Base-by-base conservation (phyloP, 2,797 vertebrate species). In the Amphiprion clarkii region DNA sequence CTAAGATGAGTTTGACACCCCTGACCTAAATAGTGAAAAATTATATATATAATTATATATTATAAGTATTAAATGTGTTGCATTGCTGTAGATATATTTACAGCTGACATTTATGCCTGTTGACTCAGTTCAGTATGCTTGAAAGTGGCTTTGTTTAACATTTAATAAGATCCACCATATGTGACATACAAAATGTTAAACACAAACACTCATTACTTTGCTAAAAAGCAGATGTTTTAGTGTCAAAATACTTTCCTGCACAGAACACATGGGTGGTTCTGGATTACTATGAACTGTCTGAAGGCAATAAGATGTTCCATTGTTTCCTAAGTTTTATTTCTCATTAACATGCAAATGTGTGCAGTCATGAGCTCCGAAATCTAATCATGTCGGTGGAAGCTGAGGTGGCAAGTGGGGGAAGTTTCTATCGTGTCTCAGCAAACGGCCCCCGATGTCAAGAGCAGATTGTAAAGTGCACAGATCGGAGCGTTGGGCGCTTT, bases 331-430 rank as follows among this genome's bases (percentile, higher is more conserved):
- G 8, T 66, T 67, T 73, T 53, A 53, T 59, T 72, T 76, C 55
- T 82, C 57, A 77, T 87, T 69, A 79, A 52, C 36, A 82, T 84
- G 67, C 44, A 69, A 85, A 87, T 76, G 46, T 77, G 71, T 40
- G 58, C 82, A 71, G 75, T 23, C 80, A 63, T 48, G 27, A 76
- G 52, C 72, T 53, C 1, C 29, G 36, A n/a, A 71, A 71, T 83
- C n/a, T 6, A 71, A 85, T 78, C 6, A 57, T 82, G 76, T 54
- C 54, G 70, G 56, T 61, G 65, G 6, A 84, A 23, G 44, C 68
- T 42, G 55, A 5, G 54, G 19, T 9, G 46, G 33, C 27, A 25
- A 52, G 36, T 6, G 10, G 39, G 39, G 8, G 44, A 58, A n/a
- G 33, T 80, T 78, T 81, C 56, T n/a, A 9, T 67, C 61, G n/a